phyloP scores from a whole-genome alignment of 1,140 invertebrate species.

The Cyclina sinensis region DNA sequence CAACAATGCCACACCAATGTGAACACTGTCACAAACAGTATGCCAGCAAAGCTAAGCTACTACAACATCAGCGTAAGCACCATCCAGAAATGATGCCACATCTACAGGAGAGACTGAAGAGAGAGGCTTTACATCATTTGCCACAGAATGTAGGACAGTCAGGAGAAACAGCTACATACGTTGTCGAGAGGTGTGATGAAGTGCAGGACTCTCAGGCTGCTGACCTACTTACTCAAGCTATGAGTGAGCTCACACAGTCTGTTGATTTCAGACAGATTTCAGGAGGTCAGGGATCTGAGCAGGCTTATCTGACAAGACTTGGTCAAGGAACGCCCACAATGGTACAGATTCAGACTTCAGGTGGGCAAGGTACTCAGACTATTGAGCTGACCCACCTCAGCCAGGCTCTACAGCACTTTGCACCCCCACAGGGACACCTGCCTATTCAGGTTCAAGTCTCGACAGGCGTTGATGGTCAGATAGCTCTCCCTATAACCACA shows the following conservation, averaged over 20 bases:
- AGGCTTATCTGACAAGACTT: slow-evolving; percentile 67
- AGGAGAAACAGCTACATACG: slow-evolving; percentile 64
- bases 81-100: slow-evolving; percentile 87
- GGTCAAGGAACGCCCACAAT: slow-evolving; percentile 74
- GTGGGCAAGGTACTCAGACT: slow-evolving; percentile 75
- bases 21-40: slow-evolving; percentile 95
- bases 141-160: neutral
- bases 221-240: slow-evolving; percentile 87
- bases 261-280: slow-evolving; percentile 80
- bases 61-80: slow-evolving; percentile 92
- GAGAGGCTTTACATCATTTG: neutral
- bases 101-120: slow-evolving; percentile 3
- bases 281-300: slow-evolving; percentile 61
- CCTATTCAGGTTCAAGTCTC: slow-evolving; percentile 66
- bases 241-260: slow-evolving; percentile 86
- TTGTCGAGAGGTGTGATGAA: slow-evolving; percentile 76
- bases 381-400: slow-evolving; percentile 85
- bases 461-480: neutral
- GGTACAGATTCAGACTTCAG: slow-evolving; percentile 77
- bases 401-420: slow-evolving; percentile 80
- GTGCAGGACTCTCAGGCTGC: slow-evolving; percentile 76
- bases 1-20: slow-evolving; percentile 92
- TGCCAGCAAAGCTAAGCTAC: slow-evolving; percentile 92
- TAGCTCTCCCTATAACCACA: slow-evolving; percentile 27
- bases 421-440: slow-evolving; percentile 64